Base-by-base conservation (phyloP, 2,888 invertebrate genomes). In the Minunthozetes semirufus region DNA sequence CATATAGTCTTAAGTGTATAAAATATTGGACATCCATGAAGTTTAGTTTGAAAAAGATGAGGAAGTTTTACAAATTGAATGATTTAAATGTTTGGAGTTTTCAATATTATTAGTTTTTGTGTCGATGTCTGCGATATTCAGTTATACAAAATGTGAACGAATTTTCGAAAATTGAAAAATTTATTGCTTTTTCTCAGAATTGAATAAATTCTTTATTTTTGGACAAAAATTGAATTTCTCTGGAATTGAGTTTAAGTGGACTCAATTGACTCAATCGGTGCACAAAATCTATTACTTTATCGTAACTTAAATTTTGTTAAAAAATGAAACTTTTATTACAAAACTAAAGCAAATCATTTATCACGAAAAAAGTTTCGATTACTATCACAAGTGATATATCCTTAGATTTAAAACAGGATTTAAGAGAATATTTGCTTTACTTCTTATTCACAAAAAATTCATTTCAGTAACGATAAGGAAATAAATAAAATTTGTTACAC, bases 291-390 rank as follows among this genome's bases (percentile, higher is more conserved):
- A 13, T 56, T 22, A 59, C 19, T 66, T 33, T 66, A 38, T 38
- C 33, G 63, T 66, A 66, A 66, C 33, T 66, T 27, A 38, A 66
- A 66, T 33, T 66, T 66, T 53, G 5, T 9, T 66, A 38, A 66
- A 63, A 66, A 66, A 33, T 66, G 63, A 66, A 66, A 33, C 38
- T 66, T 66, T 66, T 66, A 66, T 66, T 66, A 68, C n/a, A 68
- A 68, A 38, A 33, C 33, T 68, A 38, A 68, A 15, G 68, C 42
- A 29, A 70, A 48, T 48, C 70, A 70, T 70, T 70, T 70, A 70
- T 70, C 70, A 70, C 70, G n/a, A 68, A 70, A 22, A 27, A 66
- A 42, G 38, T 38, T 46, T 25, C 70, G 42, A 70, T 70, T 63
- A 15, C 33, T 33, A 38, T 63, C 38, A 61, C 27, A 61, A 61